Conservation (phyloP, 2,113 vertebrate species). For the Pygoscelis adeliae region DNA sequence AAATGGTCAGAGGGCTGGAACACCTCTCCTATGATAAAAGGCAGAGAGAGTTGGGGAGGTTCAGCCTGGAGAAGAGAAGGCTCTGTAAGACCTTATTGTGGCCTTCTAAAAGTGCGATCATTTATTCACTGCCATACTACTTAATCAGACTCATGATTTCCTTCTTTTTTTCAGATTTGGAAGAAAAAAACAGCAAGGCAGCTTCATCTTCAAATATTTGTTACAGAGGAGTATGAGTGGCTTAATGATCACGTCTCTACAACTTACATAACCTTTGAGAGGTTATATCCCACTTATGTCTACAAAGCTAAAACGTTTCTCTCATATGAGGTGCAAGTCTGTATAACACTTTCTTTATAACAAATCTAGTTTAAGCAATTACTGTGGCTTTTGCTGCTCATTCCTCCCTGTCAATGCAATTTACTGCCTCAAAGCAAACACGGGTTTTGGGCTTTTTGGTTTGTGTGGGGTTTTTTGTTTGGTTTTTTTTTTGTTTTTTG, state of each 20-base stretch:
- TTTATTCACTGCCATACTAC: not conserved
- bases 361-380: not conserved
- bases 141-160: not conserved
- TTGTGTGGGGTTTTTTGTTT: too few species aligned
- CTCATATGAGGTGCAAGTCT: not conserved
- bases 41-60: rapidly evolving
- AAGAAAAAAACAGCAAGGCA: not conserved
- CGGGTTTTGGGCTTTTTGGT: rapidly evolving
- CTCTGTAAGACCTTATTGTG: rapidly evolving
- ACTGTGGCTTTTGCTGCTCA: not conserved
- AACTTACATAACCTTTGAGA: not conserved
- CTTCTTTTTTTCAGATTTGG: not conserved
- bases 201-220: not conserved
- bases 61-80: not conserved
- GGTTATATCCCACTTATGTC: rapidly evolving
- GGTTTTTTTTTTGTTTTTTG: not conserved
- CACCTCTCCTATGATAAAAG: not conserved
- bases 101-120: not conserved
- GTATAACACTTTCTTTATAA: not conserved
- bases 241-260: not conserved
- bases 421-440: not conserved
- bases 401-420: not conserved
- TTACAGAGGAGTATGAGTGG: not conserved
- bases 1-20: not conserved
- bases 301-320: not conserved